A percentile compares a stretch with the other conserved stretches of the same genome.
phyloP scores from a whole-genome alignment of 2,797 vertebrate species.

The Halcyon leucocephala region DNA sequence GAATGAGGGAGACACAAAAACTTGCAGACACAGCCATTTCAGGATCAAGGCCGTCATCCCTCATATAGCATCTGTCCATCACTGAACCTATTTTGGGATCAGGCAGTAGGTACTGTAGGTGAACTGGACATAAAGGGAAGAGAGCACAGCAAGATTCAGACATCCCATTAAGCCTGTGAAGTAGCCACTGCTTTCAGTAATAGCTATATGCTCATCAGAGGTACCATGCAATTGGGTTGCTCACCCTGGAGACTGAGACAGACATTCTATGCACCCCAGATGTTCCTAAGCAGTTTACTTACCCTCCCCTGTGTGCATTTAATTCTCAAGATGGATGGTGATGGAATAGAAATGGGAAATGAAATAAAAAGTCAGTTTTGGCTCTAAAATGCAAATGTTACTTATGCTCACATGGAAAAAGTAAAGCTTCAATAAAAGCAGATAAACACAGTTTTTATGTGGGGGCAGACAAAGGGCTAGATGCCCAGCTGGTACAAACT shows the following conservation, averaged over 20 bases:
- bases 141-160: background rate
- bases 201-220: background rate
- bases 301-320: background rate
- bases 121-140: background rate
- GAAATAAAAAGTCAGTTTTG: conserved; percentile 14
- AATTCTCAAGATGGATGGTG: conserved; percentile 43
- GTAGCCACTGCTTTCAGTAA: background rate
- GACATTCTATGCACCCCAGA: background rate
- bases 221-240: background rate
- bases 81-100: background rate
- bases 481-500: conserved; percentile 64
- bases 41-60: background rate
- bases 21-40: background rate
- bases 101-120: background rate
- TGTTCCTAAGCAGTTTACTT: conserved; percentile 37
- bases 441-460: conserved; percentile 55
- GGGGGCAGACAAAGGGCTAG: conserved; percentile 60
- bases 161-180: background rate
- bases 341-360: conserved; percentile 20
- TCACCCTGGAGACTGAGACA: background rate
- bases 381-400: conserved; percentile 20
- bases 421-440: conserved; percentile 50
- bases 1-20: background rate
- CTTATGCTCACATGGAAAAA: conserved; percentile 34
- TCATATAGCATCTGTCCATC: background rate